Evolutionary conservation across 1,140 invertebrate species (phyloP).

Genomic region (Popillia japonica): DNA sequence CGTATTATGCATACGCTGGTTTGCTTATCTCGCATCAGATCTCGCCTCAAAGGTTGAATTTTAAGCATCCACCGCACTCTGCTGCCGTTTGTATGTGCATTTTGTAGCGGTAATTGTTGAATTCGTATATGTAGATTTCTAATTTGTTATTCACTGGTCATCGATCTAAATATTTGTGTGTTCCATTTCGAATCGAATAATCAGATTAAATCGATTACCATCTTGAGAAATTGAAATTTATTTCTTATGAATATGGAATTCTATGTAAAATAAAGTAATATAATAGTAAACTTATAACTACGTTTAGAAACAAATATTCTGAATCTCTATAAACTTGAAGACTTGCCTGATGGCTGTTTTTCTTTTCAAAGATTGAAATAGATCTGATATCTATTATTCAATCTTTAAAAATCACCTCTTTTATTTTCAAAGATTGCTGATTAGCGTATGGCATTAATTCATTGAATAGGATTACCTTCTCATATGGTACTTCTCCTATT

Average conservation of each 20-base stretch:
- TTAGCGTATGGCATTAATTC: too few species aligned
- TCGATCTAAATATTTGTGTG: neutral
- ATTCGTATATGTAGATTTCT: neutral
- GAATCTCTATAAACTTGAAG: too few species aligned
- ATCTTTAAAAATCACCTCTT: too few species aligned
- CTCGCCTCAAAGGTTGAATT: constrained; percentile 17
- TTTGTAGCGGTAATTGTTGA: neutral
- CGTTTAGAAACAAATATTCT: too few species aligned
- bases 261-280: too few species aligned
- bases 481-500: too few species aligned
- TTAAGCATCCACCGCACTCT: neutral
- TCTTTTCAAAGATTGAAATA: too few species aligned
- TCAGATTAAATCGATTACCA: neutral
- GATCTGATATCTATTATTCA: too few species aligned
- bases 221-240: neutral
- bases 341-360: too few species aligned
- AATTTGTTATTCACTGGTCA: constrained; percentile 5
- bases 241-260: neutral
- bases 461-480: too few species aligned
- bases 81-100: neutral
- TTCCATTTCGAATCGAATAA: neutral
- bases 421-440: too few species aligned
- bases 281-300: neutral
- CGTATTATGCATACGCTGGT: neutral
- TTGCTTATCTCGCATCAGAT: constrained; percentile 30